Evolutionary conservation across 2,888 invertebrate genomes (phyloP).

Genomic region (Tiliacea aurago): DNA sequence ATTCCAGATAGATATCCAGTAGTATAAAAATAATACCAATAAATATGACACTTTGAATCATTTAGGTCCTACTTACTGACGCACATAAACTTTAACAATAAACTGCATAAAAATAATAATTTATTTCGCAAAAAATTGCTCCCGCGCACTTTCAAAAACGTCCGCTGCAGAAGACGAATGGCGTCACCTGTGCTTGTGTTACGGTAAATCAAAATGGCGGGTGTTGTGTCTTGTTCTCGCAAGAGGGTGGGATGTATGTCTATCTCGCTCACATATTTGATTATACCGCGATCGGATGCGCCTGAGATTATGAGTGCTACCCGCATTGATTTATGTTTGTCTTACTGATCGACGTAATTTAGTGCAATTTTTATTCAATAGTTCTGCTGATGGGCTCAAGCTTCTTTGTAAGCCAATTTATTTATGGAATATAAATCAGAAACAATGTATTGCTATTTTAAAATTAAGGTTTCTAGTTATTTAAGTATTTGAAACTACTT

Average conservation of each 20-base stretch:
- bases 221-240: slow-evolving; percentile 61
- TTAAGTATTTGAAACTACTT: too few species aligned
- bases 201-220: slow-evolving; percentile 82
- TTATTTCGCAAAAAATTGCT: slow-evolving; percentile 49
- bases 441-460: not conserved
- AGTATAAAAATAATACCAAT: too few species aligned
- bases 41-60: slow-evolving; percentile 23
- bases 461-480: not conserved
- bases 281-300: slow-evolving; percentile 70
- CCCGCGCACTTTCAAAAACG: slow-evolving; percentile 67
- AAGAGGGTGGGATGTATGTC: slow-evolving; percentile 35
- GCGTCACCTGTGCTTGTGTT: slow-evolving; percentile 74
- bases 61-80: slow-evolving; percentile 6
- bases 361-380: slow-evolving; percentile 65
- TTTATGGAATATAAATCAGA: not conserved
- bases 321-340: slow-evolving; percentile 81
- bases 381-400: slow-evolving; percentile 8
- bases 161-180: slow-evolving; percentile 74
- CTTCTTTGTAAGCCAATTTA: slow-evolving; percentile 16
- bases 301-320: slow-evolving; percentile 74
- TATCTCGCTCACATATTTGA: slow-evolving; percentile 70
- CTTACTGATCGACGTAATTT: slow-evolving; percentile 69
- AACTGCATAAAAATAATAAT: slow-evolving; percentile 37
- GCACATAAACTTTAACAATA: slow-evolving; percentile 32
- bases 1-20: too few species aligned